Conservation (phyloP, 1,140 invertebrate genomes). For the Drusus annulatus region DNA sequence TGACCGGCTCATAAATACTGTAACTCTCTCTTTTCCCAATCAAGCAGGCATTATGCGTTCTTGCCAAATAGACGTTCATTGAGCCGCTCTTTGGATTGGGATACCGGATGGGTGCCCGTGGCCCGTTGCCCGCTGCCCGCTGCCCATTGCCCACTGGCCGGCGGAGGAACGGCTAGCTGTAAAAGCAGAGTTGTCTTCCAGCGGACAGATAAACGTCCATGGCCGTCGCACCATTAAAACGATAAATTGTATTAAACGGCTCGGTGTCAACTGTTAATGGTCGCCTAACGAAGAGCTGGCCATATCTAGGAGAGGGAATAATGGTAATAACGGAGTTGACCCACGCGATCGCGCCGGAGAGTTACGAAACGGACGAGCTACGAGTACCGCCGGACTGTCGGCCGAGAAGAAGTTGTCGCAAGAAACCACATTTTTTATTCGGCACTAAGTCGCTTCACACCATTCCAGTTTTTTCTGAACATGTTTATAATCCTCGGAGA, state of each 20-base stretch:
- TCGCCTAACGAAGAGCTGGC: slow-evolving; percentile 38
- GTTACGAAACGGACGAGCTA: slow-evolving; percentile 45
- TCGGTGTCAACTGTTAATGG: slow-evolving; percentile 39
- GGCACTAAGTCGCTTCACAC: slow-evolving; percentile 45
- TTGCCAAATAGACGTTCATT: slow-evolving; percentile 24
- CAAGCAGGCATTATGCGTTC: neutral
- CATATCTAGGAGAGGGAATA: slow-evolving; percentile 26
- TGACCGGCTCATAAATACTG: slow-evolving; percentile 16
- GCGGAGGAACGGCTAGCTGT: neutral
- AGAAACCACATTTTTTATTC: slow-evolving; percentile 53
- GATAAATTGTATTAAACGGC: slow-evolving; percentile 43
- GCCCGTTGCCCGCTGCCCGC: neutral
- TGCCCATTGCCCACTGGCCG: neutral
- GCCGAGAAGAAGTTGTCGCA: slow-evolving; percentile 46
- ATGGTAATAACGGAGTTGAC: slow-evolving; percentile 42
- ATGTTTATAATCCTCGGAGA: slow-evolving; percentile 35
- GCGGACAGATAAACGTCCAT: slow-evolving; percentile 26
- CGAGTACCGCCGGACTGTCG: slow-evolving; percentile 1
- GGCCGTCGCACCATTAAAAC: slow-evolving; percentile 37
- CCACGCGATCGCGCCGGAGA: slow-evolving; percentile 39
- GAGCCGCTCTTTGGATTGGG: neutral
- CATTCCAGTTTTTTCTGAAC: slow-evolving; percentile 45
- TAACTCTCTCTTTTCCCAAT: slow-evolving; percentile 32
- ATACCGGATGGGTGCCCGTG: neutral
- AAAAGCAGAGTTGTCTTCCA: neutral